Conservation (phyloP, 2,888 invertebrate species). For the Atrina japonica region DNA sequence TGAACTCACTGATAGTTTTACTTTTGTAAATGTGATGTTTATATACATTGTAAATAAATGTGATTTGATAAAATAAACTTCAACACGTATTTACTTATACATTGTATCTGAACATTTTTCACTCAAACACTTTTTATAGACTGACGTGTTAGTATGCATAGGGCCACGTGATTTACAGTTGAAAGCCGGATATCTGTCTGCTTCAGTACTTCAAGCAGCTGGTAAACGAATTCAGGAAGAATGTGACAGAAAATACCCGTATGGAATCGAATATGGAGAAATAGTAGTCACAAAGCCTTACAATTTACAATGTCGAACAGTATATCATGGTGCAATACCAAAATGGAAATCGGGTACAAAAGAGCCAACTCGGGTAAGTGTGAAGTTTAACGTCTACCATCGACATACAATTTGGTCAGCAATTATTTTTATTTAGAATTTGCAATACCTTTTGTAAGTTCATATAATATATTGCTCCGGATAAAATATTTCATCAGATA, state of each 20-base stretch:
- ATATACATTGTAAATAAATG: too few relatives aligned
- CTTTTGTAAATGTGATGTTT: too few relatives aligned
- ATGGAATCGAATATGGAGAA: constrained; percentile 49
- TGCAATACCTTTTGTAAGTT: too few relatives aligned
- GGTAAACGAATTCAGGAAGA: constrained; percentile 40
- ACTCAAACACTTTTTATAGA: constrained; percentile 15
- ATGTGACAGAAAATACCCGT: constrained; percentile 41
- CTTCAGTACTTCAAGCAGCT: constrained; percentile 32
- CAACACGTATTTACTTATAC: too few relatives aligned
- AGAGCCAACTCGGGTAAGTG: constrained; percentile 13
- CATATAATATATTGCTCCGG: too few relatives aligned
- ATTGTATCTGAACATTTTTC: not conserved
- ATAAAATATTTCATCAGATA: too few relatives aligned
- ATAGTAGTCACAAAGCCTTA: constrained; percentile 45
- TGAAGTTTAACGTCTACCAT: too few relatives aligned
- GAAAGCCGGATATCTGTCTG: constrained; percentile 14
- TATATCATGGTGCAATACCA: constrained; percentile 49
- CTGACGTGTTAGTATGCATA: constrained; percentile 34
- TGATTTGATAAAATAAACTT: too few relatives aligned
- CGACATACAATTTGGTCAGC: not conserved
- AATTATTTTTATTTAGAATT: too few relatives aligned
- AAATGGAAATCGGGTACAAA: constrained; percentile 19
- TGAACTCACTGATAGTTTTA: too few relatives aligned
- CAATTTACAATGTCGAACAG: constrained; percentile 50
- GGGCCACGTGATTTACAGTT: constrained; percentile 33